Base-by-base conservation (phyloP, 2,113 vertebrate species). In the Hydrolagus affinis region DNA sequence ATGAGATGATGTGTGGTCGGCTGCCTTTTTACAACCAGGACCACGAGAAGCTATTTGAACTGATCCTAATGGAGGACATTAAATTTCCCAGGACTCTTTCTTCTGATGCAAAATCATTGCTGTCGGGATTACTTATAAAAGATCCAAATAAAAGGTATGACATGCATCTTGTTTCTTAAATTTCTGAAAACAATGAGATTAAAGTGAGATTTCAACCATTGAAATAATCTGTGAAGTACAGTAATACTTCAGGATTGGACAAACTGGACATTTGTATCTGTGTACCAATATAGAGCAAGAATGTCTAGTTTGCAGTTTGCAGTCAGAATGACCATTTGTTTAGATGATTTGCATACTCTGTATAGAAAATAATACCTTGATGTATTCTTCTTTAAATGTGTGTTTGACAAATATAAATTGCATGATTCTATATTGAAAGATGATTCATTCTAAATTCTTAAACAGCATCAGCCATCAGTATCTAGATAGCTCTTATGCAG, bases 1-100 rank as follows among this genome's bases (percentile, higher is more conserved):
- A 98, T 85, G 97, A 98, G 89, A 99, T 99, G 97, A 99, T 99
- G 97, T 99, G 97, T 70, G 97, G 97, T 85, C 93, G 97, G 74
- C 89, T 99, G 86, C 97, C 97, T 0, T 98, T 98, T 93, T 98
- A 98, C 92, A 98, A 98, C 92, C 97, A 99, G 91, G 97, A 99
- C 91, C 97, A 98, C 25, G 97, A 99, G 93, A 99, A 98, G 88
- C 94, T 99, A 32, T 98, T 99, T 88, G 97, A 99, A 90, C 93
- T 99, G 86, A 99, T 99, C 89, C 92, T 99, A 86, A 99, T 99
- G 97, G 97, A 99, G 89, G 97, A 99, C 89, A 99, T 99, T 92
- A 98, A 98, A 93, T 99, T 99, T 89, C 97, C 97, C 44, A 94
- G 97, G 87, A 98, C 97, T 17, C 94, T 99, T 8, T 97, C 97